These are phyloP conservation scores for Copidosoma floridanum DNA, from an alignment of 1,140 invertebrate genomes.

Conservation along the genomic window DNA sequence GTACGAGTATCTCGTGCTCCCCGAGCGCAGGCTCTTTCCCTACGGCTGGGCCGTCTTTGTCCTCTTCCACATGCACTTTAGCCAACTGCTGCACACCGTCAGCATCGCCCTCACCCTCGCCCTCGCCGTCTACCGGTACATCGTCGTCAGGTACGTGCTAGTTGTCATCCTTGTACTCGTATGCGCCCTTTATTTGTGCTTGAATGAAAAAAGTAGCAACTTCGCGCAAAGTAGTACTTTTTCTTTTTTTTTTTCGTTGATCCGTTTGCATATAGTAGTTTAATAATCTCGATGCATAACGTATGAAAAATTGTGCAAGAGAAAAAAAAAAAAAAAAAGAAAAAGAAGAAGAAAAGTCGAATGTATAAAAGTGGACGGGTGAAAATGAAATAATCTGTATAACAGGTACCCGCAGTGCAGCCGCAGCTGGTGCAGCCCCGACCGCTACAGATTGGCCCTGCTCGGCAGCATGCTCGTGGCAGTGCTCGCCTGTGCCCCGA, in stretches of 20 bases:
- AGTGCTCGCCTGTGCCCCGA: constrained; percentile 75
- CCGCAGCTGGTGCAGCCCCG: constrained; percentile 64
- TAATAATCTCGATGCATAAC: neutral
- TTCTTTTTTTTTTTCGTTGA: too few species aligned
- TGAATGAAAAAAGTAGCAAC: too few species aligned
- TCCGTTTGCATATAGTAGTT: neutral
- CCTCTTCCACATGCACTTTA: constrained; percentile 78
- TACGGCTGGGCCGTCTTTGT: constrained; percentile 72
- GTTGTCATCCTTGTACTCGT: neutral
- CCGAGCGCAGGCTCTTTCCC: constrained; percentile 59
- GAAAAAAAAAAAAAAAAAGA: neutral
- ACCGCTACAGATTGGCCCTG: constrained; percentile 72
- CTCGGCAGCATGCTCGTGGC: constrained; percentile 71
- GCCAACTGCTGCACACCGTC: constrained; percentile 77
- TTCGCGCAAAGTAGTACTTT: too few species aligned
- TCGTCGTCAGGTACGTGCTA: constrained; percentile 65
- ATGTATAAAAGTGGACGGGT: neutral
- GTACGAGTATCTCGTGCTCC: constrained; percentile 69
- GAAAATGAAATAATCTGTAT: constrained; percentile 10
- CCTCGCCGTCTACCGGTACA: constrained; percentile 74
- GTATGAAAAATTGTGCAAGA: too few species aligned
- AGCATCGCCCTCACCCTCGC: constrained; percentile 85
- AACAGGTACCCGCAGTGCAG: constrained; percentile 63
- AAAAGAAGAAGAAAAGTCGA: neutral
- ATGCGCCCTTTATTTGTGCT: too few species aligned